Evolutionary conservation across 1,140 invertebrate species (phyloP).

Genomic region (Drosophila chauvacae): DNA sequence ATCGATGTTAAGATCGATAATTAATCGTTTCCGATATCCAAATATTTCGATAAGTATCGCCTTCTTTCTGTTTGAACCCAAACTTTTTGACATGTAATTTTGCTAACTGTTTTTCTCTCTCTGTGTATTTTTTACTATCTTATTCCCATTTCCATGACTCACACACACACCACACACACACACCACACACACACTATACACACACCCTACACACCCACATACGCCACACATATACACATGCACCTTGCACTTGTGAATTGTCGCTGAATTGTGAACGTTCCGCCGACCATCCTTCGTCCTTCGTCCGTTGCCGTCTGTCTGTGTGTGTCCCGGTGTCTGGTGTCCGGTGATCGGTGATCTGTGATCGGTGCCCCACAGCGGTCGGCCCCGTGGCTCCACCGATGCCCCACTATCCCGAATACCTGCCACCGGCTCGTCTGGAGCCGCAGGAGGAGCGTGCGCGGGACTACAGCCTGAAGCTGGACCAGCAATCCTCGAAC

Average conservation of each 20-base stretch:
- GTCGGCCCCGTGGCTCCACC: constrained; percentile 30
- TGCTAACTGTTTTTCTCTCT: constrained; percentile 78
- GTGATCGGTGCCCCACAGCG: neutral
- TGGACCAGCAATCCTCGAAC: constrained; percentile 75
- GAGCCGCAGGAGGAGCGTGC: constrained; percentile 12
- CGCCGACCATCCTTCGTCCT: constrained; percentile 63
- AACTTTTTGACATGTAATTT: constrained; percentile 66
- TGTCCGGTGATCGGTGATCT: neutral
- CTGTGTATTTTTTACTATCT: constrained; percentile 77
- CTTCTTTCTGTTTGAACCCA: constrained; percentile 53
- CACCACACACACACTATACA: constrained; percentile 15
- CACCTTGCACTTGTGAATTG: constrained; percentile 74
- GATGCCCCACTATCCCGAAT: constrained; percentile 30
- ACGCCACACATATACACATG: constrained; percentile 31
- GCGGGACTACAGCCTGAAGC: constrained; percentile 70
- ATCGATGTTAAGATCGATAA: neutral
- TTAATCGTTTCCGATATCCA: neutral
- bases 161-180: constrained; percentile 33
- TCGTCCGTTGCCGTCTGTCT: constrained; percentile 43
- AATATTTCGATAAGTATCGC: constrained; percentile 58
- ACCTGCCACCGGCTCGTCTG: constrained; percentile 53
- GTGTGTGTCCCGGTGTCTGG: constrained; percentile 28
- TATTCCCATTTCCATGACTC: constrained; percentile 60
- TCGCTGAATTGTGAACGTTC: constrained; percentile 76
- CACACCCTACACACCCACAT: constrained; percentile 19